phyloP scores from a whole-genome alignment of 53 echinoderm and acorn worm species.

The Apostichopus leukothele region DNA sequence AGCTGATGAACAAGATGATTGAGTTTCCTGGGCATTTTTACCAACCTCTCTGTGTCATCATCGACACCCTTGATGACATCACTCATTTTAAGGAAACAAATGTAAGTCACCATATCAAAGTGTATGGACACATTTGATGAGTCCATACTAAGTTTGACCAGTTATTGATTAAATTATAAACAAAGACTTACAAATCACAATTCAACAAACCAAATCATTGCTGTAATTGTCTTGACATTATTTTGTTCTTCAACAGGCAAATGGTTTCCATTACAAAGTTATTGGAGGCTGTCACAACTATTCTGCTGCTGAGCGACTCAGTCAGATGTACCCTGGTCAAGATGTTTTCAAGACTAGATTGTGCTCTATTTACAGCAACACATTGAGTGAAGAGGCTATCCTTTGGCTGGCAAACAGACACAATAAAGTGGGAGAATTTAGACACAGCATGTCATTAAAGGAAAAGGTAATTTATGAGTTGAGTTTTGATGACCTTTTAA shows the following conservation, averaged over 20 bases:
- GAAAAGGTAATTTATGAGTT: slow-evolving; percentile 31
- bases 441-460: slow-evolving; percentile 49
- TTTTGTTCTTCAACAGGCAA: neutral
- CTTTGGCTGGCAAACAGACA: slow-evolving; percentile 48
- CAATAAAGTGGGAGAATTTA: slow-evolving; percentile 43
- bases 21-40: slow-evolving; percentile 35
- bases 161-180: no score
- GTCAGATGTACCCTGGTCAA: slow-evolving; percentile 38
- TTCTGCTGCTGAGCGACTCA: slow-evolving; percentile 36
- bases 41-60: slow-evolving; percentile 3
- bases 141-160: no score
- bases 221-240: no score
- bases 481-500: neutral
- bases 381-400: slow-evolving; percentile 35
- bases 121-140: no score
- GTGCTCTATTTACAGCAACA: slow-evolving; percentile 45
- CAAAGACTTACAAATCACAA: no score
- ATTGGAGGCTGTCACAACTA: slow-evolving; percentile 57
- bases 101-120: neutral
- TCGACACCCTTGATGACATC: slow-evolving; percentile 27
- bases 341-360: slow-evolving; percentile 38
- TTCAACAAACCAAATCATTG: no score
- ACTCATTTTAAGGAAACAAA: slow-evolving; percentile 26
- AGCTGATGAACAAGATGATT: slow-evolving; percentile 10
- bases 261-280: slow-evolving; percentile 24